Conservation (phyloP, 2,113 vertebrate genomes). For the Triplophysa tibetana region DNA sequence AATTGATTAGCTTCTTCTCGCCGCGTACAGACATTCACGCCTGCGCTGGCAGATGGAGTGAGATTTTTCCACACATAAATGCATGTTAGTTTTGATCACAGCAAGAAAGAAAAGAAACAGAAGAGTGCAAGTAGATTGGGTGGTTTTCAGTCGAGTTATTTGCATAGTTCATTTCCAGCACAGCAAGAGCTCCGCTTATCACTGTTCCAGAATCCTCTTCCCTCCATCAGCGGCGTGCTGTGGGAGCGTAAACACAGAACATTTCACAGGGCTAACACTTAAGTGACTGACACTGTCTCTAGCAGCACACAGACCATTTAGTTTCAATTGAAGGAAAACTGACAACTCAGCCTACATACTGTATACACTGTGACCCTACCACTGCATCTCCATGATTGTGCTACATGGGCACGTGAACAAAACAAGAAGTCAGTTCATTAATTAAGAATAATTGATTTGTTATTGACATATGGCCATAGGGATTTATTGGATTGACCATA, state of each 20-base stretch:
- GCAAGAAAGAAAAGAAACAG: background rate
- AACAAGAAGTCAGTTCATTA: no score
- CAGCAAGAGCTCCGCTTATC: slow-evolving; percentile 19
- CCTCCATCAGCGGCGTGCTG: slow-evolving; percentile 11
- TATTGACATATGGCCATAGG: no score
- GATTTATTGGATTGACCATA: no score
- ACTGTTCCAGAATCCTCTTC: slow-evolving; percentile 2
- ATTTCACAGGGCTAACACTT: slow-evolving; percentile 19
- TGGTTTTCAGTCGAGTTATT: slow-evolving; percentile 19
- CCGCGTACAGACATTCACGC: slow-evolving; percentile 1
- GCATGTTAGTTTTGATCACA: background rate
- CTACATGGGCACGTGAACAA: no score
- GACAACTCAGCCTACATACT: no score
- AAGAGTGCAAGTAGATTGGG: background rate
- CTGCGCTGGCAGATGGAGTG: background rate
- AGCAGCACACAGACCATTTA: background rate
- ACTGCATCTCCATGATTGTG: no score
- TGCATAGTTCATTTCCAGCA: slow-evolving; percentile 26
- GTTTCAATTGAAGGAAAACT: no score
- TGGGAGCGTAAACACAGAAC: slow-evolving; percentile 12
- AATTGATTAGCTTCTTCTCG: slow-evolving; percentile 13
- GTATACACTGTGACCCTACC: no score
- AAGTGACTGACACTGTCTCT: background rate
- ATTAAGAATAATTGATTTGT: no score
- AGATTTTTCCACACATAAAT: background rate